Base-by-base conservation (phyloP, 2,113 vertebrate genomes). In the Orcinus orca region DNA sequence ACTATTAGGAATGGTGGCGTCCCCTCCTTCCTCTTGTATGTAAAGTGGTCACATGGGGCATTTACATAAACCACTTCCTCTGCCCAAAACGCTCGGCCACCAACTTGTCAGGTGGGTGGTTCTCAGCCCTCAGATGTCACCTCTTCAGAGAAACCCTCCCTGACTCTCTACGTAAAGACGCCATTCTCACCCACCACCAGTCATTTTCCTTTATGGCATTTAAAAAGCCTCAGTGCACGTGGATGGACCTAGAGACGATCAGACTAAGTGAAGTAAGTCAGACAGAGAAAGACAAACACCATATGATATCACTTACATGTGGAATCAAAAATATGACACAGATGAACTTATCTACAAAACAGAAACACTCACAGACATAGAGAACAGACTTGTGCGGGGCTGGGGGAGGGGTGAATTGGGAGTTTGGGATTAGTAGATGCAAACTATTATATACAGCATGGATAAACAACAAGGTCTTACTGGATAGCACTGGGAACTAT, bases 331-430 rank as follows among this genome's bases (percentile, higher is more conserved):
- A 33, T 77, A 17, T 20, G 44, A 77, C 47, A 77, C 74, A 33
- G 18, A 77, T 33, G 44, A 33, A 21, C 74, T 44, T 53, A 5
- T 33, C 47, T 12, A 10, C 1, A 5, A 77, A 53, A 53, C 23
- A 25, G 60, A 62, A 62, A 62, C 29, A 33, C 18, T 77, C 74
- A 50, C 18, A 50, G 44, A 77, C 29, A 12, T 17, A 77, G 74
- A 33, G 5, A 33, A 50, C 29, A 11, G 44, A 77, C 29, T 50
- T 77, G 17, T 33, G 74, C 0, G 15, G 74, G 44, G 18, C 18
- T 7, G 33, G 29, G 29, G 18, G 44, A 53, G 74, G 0, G 17
- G 6, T 3, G 15, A 29, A 13, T 33, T 1, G 5, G 29, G 17
- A 33, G 29, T 50, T 77, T 50, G 44, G 74, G 44, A 2, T 77